These are phyloP conservation scores for Cosmia trapezina DNA, from an alignment of 2,888 invertebrate species.

Conservation along the genomic window DNA sequence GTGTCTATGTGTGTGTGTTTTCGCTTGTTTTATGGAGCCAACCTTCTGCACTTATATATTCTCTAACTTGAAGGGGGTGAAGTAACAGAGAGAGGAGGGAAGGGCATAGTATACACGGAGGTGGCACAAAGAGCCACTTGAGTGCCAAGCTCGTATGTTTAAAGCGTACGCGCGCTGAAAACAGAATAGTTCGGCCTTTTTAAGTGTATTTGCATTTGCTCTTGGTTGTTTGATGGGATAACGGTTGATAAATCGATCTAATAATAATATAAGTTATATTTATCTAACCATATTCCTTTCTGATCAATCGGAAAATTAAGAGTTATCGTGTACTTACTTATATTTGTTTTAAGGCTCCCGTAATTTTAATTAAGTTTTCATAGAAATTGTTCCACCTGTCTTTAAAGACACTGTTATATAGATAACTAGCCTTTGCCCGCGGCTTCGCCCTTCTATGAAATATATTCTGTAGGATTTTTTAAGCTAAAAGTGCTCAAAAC, in stretches of 20 bases:
- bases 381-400: too few species aligned
- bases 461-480: neutral
- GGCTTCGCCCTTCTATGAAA: too few species aligned
- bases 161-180: conserved; percentile 20
- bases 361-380: too few species aligned
- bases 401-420: neutral
- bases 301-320: neutral
- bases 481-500: too few species aligned
- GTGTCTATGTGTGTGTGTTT: neutral
- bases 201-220: conserved; percentile 18
- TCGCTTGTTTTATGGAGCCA: neutral
- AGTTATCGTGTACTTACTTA: too few species aligned
- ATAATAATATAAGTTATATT: too few species aligned
- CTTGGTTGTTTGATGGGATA: neutral
- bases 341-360: neutral
- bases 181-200: conserved; percentile 27
- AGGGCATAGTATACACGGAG: conserved; percentile 28
- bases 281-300: too few species aligned
- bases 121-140: conserved; percentile 32
- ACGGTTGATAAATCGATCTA: neutral
- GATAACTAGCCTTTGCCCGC: neutral
- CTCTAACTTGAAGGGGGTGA: neutral
- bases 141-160: conserved; percentile 39
- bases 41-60: neutral
- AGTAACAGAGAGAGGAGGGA: conserved; percentile 1